Conservation (phyloP, 2,888 invertebrate genomes). For the Chelonus formosanus region DNA sequence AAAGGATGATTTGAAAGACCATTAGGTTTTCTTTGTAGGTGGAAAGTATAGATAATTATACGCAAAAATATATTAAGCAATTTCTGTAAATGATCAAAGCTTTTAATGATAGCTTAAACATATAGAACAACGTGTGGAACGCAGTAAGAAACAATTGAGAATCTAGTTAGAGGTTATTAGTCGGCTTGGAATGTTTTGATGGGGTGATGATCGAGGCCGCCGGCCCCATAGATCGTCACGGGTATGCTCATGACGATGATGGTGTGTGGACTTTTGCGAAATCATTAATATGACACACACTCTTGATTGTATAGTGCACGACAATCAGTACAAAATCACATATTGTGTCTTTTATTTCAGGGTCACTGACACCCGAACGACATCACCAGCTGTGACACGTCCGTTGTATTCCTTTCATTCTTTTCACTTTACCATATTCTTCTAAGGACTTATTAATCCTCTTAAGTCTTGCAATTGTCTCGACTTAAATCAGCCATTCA, state of each 20-base stretch:
- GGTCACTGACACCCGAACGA: conserved; percentile 36
- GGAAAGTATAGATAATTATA: not conserved
- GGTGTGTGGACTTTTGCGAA: conserved; percentile 25
- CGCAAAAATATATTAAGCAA: conserved; percentile 7
- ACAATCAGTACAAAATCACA: conserved; percentile 3
- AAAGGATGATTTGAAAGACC: not conserved
- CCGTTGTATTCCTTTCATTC: not conserved
- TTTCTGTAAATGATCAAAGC: not conserved
- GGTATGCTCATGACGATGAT: conserved; percentile 17
- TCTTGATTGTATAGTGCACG: conserved; percentile 6
- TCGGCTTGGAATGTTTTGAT: conserved; percentile 30
- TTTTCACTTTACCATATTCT: not conserved
- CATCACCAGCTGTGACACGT: conserved; percentile 5
- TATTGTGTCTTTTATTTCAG: conserved; percentile 10
- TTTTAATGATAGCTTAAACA: not conserved
- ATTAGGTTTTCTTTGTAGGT: no score
- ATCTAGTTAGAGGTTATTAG: conserved; percentile 30
- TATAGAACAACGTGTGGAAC: conserved; percentile 19
- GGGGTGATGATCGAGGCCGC: conserved; percentile 27
- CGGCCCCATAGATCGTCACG: conserved; percentile 30
- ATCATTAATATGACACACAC: conserved; percentile 29
- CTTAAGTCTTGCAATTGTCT: not conserved
- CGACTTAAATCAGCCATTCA: not conserved
- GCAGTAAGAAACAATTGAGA: conserved; percentile 25
- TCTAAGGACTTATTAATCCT: not conserved